These are phyloP conservation scores for Dorcus parallelipipedus DNA, from an alignment of 2,888 invertebrate species.

Conservation along the genomic window DNA sequence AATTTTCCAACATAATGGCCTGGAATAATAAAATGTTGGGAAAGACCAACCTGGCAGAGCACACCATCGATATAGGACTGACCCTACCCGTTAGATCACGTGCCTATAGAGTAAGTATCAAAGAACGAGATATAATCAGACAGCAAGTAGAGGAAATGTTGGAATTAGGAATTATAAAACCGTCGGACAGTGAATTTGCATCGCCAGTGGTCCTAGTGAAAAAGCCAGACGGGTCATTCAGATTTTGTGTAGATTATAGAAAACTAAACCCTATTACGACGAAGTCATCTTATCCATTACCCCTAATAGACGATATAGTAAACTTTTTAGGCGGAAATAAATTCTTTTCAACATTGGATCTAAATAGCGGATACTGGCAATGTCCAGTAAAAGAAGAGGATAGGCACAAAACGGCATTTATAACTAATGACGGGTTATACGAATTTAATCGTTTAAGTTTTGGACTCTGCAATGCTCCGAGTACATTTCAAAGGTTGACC, in stretches of 20 bases:
- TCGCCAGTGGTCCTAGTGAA: too few species aligned
- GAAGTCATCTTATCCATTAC: too few species aligned
- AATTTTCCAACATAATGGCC: neutral
- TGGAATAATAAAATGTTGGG: neutral
- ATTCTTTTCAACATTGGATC: neutral
- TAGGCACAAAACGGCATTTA: neutral
- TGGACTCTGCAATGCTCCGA: conserved; percentile 26
- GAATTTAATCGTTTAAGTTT: conserved; percentile 20
- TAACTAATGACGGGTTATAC: neutral
- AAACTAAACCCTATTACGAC: too few species aligned
- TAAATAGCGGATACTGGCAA: neutral
- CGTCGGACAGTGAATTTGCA: too few species aligned
- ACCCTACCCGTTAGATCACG: neutral
- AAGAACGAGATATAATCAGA: neutral
- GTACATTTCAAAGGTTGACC: conserved; percentile 29
- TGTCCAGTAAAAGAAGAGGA: neutral
- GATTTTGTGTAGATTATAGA: too few species aligned
- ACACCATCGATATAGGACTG: neutral
- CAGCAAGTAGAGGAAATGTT: neutral
- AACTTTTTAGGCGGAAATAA: too few species aligned
- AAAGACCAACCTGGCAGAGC: neutral
- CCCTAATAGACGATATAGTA: too few species aligned
- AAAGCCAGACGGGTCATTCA: too few species aligned
- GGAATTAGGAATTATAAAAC: too few species aligned
- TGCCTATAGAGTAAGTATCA: neutral